Conservation (phyloP, 92 coral and sea anemone species). For the Galaxea fascicularis region DNA sequence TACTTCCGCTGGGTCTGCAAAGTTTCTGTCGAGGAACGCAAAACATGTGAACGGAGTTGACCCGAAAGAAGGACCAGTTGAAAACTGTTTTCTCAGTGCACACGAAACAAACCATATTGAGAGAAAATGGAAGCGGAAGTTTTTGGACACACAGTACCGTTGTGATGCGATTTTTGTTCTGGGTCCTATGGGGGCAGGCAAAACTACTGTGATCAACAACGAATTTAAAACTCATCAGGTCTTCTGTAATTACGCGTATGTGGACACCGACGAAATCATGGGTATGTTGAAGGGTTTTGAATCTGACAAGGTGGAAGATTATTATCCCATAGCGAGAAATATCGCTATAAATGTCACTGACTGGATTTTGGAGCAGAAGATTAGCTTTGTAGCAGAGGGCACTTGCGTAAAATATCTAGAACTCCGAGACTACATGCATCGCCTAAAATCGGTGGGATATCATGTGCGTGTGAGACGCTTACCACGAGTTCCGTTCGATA, state of each 20-base stretch:
- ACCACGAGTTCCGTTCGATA: slow-evolving; percentile 71
- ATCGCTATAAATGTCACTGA: slow-evolving; percentile 94
- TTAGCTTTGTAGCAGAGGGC: slow-evolving; percentile 96
- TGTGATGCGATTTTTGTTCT: slow-evolving; percentile 95
- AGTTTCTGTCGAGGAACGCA: not conserved
- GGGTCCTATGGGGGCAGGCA: slow-evolving; percentile 99
- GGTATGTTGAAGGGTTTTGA: slow-evolving; percentile 88
- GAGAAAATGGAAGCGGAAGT: slow-evolving; percentile 83
- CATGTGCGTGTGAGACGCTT: slow-evolving; percentile 82
- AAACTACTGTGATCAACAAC: slow-evolving; percentile 87
- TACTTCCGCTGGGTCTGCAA: not conserved
- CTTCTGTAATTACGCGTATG: slow-evolving; percentile 88
- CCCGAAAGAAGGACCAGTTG: not conserved
- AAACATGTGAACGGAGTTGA: slow-evolving; percentile 40
- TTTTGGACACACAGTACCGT: slow-evolving; percentile 74
- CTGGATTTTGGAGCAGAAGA: slow-evolving; percentile 95
- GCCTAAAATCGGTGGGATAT: slow-evolving; percentile 88
- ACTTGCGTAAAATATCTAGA: slow-evolving; percentile 95
- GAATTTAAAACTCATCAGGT: slow-evolving; percentile 83
- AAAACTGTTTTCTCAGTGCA: slow-evolving; percentile 23
- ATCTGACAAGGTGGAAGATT: slow-evolving; percentile 89
- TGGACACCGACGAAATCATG: slow-evolving; percentile 98
- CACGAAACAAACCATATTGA: slow-evolving; percentile 79
- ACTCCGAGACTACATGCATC: slow-evolving; percentile 88
- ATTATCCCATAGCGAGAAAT: slow-evolving; percentile 90